These are phyloP conservation scores for Antechinus stuartii DNA, from an alignment of 2,113 vertebrate species.

Conservation along the genomic window DNA sequence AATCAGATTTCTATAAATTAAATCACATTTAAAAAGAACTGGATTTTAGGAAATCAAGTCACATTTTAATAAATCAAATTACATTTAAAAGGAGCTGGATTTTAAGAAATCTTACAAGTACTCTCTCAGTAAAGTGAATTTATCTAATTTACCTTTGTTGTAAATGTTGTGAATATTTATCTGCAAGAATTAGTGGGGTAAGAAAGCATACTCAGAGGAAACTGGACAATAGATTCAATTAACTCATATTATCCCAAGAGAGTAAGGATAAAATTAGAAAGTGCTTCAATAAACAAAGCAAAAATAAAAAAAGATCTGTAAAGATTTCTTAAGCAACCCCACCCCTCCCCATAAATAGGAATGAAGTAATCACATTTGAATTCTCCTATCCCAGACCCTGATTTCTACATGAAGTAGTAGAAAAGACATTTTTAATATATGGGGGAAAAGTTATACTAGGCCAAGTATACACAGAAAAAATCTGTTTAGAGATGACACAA, in stretches of 20 bases:
- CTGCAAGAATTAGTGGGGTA: neutral
- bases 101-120: neutral
- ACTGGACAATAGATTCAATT: neutral
- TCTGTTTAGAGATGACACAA: neutral
- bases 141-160: neutral
- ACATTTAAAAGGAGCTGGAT: neutral
- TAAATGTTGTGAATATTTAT: neutral
- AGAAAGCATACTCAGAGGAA: neutral
- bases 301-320: neutral
- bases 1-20: neutral
- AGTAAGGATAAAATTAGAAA: neutral
- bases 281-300: neutral
- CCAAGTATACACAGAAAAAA: neutral
- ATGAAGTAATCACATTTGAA: neutral
- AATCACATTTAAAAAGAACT: neutral
- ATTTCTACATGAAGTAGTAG: neutral
- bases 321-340: neutral
- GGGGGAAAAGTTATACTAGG: neutral
- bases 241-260: neutral
- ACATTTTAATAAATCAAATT: neutral
- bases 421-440: neutral
- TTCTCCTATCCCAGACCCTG: neutral
- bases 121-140: neutral
- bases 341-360: neutral
- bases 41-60: neutral